Base-by-base conservation (phyloP, 2,797 vertebrate genomes). In the Acropternis orthonyx region DNA sequence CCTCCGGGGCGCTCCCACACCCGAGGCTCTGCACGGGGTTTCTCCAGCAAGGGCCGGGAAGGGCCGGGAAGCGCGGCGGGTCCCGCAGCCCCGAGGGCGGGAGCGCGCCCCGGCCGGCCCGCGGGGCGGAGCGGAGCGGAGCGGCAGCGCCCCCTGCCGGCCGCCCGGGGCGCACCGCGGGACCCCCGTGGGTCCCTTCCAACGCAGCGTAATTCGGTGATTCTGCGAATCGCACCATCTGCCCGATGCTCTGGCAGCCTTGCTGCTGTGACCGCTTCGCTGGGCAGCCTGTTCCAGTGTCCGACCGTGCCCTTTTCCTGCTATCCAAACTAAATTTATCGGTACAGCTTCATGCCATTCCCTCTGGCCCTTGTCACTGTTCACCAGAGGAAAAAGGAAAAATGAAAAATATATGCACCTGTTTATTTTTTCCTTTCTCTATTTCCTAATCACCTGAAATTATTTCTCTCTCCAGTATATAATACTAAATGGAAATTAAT, bases 141-240 rank as follows among this genome's bases (percentile, higher is more conserved):
- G 28, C 49, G 9, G 74, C 39, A 79, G 89, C 48, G 48, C 28
- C 41, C 76, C 77, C 84, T 91, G 77, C 80, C 52, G 93, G 85
- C 37, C 20, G 2, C 39, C 7, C 6, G 11, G 37, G 37, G 37
- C 37, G 37, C 37, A 12, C 37, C n/a, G n/a, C n/a, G n/a, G n/a
- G n/a, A n/a, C n/a, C n/a, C n/a, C n/a, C n/a, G n/a, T n/a, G n/a
- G 37, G 22, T 14, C 46, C 32, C 23, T 55, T 55, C 71, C 28
- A 43, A 5, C 19, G 20, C 27, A 26, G 56, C 13, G n/a, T 58
- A 13, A 13, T 56, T 62, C 18, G 21, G 4, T 20, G 28, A 30
- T 12, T 24, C 27, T 55, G 21, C 0, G 0, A 44, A 37, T 18
- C 7, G 21, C 13, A 18, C 6, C 12, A 6, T 3, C 2, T 36